Percentiles rank a stretch among this genome's conserved stretches.
phyloP scores from a whole-genome alignment of 2,888 invertebrate species.

The Drosophila vallismaia region DNA sequence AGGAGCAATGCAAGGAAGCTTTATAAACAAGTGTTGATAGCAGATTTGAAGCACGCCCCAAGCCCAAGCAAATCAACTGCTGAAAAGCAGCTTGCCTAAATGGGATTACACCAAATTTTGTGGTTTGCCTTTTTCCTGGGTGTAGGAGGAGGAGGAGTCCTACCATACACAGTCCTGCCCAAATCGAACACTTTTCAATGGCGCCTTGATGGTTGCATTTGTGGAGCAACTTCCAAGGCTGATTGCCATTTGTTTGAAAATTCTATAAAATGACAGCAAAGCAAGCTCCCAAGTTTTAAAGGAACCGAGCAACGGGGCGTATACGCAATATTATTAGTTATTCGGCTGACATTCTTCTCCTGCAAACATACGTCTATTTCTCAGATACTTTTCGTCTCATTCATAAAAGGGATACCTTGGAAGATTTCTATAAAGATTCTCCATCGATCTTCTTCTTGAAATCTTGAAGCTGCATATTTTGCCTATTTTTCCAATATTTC shows the following conservation, averaged over 20 bases:
- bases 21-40: constrained; percentile 74
- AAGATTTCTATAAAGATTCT: no score
- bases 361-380: no score
- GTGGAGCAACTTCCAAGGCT: constrained; percentile 15
- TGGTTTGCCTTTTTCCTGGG: constrained; percentile 13
- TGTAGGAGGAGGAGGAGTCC: background rate
- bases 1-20: constrained; percentile 13
- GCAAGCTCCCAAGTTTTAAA: constrained; percentile 13
- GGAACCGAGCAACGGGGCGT: constrained; percentile 17
- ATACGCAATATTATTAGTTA: constrained; percentile 51
- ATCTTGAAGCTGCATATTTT: no score
- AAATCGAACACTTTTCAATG: constrained; percentile 58
- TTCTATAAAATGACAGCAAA: constrained; percentile 18
- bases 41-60: constrained; percentile 55
- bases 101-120: constrained; percentile 64
- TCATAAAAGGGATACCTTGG: no score
- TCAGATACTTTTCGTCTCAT: no score
- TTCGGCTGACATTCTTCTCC: no score
- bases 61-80: constrained; percentile 44
- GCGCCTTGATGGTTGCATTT: constrained; percentile 47
- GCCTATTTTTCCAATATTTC: no score
- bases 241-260: constrained; percentile 22
- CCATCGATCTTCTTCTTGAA: no score
- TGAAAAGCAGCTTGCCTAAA: constrained; percentile 63
- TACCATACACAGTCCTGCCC: background rate